phyloP scores from a whole-genome alignment of 2,888 invertebrate species.

The Polyommatus iphigenia region DNA sequence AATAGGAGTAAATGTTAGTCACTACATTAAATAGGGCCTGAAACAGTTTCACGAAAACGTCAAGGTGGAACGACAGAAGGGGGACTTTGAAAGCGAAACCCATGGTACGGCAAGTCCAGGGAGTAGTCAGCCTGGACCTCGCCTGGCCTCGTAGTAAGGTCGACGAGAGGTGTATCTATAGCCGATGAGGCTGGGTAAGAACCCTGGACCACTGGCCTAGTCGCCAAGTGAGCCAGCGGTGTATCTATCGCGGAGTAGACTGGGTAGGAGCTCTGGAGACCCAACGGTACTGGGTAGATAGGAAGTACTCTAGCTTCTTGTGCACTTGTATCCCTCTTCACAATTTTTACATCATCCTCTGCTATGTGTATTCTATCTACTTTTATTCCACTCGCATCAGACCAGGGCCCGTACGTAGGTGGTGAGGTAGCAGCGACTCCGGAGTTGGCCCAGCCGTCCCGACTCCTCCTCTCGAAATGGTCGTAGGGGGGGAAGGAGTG shows the following conservation, averaged over 20 bases:
- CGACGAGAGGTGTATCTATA: constrained; percentile 57
- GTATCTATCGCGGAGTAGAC: constrained; percentile 57
- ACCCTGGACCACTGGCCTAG: constrained; percentile 66
- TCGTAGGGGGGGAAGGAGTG: constrained; percentile 77
- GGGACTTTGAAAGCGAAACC: constrained; percentile 76
- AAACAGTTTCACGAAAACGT: constrained; percentile 60
- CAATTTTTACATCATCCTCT: constrained; percentile 38
- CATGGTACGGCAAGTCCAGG: constrained; percentile 72
- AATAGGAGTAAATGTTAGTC: constrained; percentile 57
- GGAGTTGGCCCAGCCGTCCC: constrained; percentile 56
- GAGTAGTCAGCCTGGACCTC: constrained; percentile 75
- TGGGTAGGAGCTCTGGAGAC: constrained; percentile 43
- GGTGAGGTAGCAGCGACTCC: constrained; percentile 58
- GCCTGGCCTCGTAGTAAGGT: constrained; percentile 65
- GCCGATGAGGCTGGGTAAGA: constrained; percentile 52
- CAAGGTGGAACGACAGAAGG: constrained; percentile 75
- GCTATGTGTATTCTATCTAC: constrained; percentile 57
- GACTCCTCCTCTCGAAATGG: constrained; percentile 70
- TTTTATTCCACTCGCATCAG: constrained; percentile 50
- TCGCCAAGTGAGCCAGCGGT: constrained; percentile 59
- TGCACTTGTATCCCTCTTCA: constrained; percentile 41
- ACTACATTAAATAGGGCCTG: constrained; percentile 57
- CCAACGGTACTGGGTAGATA: constrained; percentile 51
- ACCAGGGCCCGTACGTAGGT: constrained; percentile 51
- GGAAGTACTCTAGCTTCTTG: constrained; percentile 57